Base-by-base conservation (phyloP, 2,113 vertebrate species). In the Stigmatopora argus region DNA sequence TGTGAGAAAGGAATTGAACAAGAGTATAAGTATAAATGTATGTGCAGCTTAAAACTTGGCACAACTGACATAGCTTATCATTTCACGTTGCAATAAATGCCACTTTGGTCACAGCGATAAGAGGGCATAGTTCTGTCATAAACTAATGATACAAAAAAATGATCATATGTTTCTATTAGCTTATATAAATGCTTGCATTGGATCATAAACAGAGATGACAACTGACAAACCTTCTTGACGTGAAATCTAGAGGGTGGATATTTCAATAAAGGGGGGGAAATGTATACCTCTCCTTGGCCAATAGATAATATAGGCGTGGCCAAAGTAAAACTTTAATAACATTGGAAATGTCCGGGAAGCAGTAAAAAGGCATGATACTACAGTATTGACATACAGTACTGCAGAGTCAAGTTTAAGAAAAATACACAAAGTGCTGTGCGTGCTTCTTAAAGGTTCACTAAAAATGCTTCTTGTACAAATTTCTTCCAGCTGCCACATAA, bases 381-480 rank as follows among this genome's bases (percentile, higher is more conserved):
- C 15, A 31, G 26, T 31, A 31, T 31, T 31, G 26, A 31, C 26
- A 31, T 31, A 41, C 38, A 41, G 38, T 41, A 66, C 49, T 51
- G 61, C 62, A 67, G 70, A 19, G 31, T 67, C 35, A 34, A 61
- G 58, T 48, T 69, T 12, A 76, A 51, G 62, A 61, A 44, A 55
- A 53, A 73, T 41, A 75, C 49, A 79, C 57, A 80, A 85, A 78
- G 83, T 79, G 85, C 75, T 64, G 6, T 55, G 65, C 65, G 68
- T 83, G 77, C 69, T 78, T 73, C 31, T 38, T 26, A 67, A 26
- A 48, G 23, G 61, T 73, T 56, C 1, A 0, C 12, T 63, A 65
- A 45, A 65, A 70, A 63, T 14, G 23, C 12, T 15, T 31, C 72
- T 44, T 12, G 17, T 7, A 14, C 19, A 46, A 12, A 11, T 44